Evolutionary conservation across 2,113 vertebrate species (phyloP), one percentile per base, ranked within the genome.

Genomic region (Melanotaenia duboulayi): DNA sequence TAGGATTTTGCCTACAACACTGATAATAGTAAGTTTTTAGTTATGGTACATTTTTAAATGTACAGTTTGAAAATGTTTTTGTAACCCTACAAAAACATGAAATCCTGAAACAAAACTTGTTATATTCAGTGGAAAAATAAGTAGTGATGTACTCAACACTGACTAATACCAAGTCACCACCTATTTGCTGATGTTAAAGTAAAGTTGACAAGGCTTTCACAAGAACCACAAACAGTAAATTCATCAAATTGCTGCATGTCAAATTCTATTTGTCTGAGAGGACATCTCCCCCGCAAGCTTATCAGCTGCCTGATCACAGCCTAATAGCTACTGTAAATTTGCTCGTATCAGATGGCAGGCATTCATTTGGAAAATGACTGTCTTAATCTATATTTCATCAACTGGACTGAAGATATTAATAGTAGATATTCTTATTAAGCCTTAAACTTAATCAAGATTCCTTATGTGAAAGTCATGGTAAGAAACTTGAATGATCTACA

Each of bases 381-480:
- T 82, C 74, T 84, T 85, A 69, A 89, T 90, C 87, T 87, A 85
- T 86, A 89, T 91, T 90, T 90, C 70, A 89, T 90, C 72, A 87
- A 87, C 86, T 76, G 61, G 66, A 81, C 71, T 81, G 61, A 74
- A 91, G 69, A 87, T 87, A 89, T 87, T 85, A 87, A 87, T 82
- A 83, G 87, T 71, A 86, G 74, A 90, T 87, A 65, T 80, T 86
- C 76, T 74, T 81, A 80, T 87, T 76, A 79, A 71, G 64, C 58
- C 62, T 81, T 83, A 77, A 89, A 74, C 44, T 77, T 89, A 78
- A 84, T 90, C 66, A 74, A 80, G 71, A 71, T 51, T 67, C 66
- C 74, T 77, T 51, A 81, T 83, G 80, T 66, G 62, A 87, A 86
- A 78, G 50, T 62, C 40, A 23, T 61, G 35, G 23, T 14, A 7